Evolutionary conservation across 2,888 invertebrate genomes (phyloP).

Genomic region (Agrenia bidenticulata): DNA sequence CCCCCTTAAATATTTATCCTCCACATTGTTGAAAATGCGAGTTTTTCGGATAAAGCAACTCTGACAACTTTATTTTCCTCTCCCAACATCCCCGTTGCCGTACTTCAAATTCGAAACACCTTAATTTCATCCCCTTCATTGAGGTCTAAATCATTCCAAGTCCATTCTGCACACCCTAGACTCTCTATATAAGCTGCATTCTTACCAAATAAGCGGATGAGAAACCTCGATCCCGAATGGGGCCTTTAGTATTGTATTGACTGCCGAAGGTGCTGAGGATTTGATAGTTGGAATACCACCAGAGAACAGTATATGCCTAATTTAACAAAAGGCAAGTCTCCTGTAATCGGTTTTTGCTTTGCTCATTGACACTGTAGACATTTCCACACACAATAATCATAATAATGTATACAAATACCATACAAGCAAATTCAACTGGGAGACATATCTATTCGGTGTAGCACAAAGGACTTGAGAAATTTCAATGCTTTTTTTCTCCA

Average conservation of each 20-base stretch:
- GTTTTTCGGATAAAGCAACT: conserved; percentile 23
- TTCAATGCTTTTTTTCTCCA: background rate
- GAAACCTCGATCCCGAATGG: no score
- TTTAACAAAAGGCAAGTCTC: conserved; percentile 52
- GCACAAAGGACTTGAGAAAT: background rate
- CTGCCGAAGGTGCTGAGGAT: background rate
- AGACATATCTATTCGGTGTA: background rate
- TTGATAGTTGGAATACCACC: conserved; percentile 1
- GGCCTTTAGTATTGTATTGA: no score
- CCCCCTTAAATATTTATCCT: conserved; percentile 46
- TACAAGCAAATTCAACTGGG: background rate
- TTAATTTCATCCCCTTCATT: conserved; percentile 4
- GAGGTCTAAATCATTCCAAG: background rate
- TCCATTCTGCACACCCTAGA: background rate
- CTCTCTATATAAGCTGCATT: no score
- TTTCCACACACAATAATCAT: conserved; percentile 19
- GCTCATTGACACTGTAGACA: conserved; percentile 23
- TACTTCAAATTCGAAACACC: conserved; percentile 16
- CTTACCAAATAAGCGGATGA: no score
- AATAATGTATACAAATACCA: conserved; percentile 13
- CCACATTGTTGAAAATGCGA: conserved; percentile 35
- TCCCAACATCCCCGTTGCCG: conserved; percentile 10
- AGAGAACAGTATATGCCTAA: conserved; percentile 44
- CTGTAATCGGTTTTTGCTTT: conserved; percentile 46
- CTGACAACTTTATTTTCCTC: conserved; percentile 40